Conservation (phyloP, 2,113 vertebrate genomes). For the Rutilus rutilus region DNA sequence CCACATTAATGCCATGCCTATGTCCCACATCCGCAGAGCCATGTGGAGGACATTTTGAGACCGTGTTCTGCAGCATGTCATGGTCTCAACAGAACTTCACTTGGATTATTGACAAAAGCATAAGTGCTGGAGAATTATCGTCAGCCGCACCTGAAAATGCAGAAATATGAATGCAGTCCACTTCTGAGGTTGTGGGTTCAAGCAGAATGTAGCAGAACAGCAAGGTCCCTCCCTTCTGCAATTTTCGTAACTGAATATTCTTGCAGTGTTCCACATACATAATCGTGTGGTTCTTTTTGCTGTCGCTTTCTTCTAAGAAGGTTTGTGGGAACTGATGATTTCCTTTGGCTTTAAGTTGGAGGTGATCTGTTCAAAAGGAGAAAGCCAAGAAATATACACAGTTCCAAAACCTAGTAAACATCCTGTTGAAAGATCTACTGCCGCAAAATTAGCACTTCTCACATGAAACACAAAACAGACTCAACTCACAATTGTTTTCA, state of each 20-base stretch:
- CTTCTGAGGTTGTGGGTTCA: slow-evolving; percentile 11
- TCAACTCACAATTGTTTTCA: background rate
- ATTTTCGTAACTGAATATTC: slow-evolving; percentile 36
- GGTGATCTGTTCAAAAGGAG: slow-evolving; percentile 10
- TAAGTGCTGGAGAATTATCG: slow-evolving; percentile 7
- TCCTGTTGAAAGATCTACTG: slow-evolving; percentile 6
- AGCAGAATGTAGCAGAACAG: background rate
- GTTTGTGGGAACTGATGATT: slow-evolving; percentile 4
- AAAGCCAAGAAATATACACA: slow-evolving; percentile 40
- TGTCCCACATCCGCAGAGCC: slow-evolving; percentile 35
- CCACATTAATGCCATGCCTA: background rate
- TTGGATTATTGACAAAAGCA: slow-evolving; percentile 33
- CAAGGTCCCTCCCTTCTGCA: background rate
- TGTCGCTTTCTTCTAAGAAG: background rate
- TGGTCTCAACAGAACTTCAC: slow-evolving; percentile 5
- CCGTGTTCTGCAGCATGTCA: slow-evolving; percentile 20
- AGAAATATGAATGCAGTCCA: slow-evolving; percentile 25
- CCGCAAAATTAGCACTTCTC: background rate
- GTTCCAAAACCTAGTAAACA: slow-evolving; percentile 31
- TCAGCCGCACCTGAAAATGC: slow-evolving; percentile 44
- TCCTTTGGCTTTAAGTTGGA: background rate
- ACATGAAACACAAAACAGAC: background rate
- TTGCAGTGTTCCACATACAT: background rate
- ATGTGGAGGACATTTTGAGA: slow-evolving; percentile 46
- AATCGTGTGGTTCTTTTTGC: background rate